phyloP scores from a whole-genome alignment of 2,797 vertebrate species.

The Halcyon chelicuti region DNA sequence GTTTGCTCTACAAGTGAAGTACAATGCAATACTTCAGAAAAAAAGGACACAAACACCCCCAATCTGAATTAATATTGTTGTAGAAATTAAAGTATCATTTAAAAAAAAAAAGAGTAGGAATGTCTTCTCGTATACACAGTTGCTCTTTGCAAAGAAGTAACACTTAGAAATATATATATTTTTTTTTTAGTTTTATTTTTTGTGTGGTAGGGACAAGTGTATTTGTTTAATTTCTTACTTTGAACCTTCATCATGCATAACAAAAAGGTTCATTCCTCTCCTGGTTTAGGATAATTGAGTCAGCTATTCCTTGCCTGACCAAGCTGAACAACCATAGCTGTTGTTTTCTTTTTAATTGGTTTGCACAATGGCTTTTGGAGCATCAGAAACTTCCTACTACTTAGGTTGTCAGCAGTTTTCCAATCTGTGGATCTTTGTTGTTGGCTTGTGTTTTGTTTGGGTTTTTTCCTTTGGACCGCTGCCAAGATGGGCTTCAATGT shows the following conservation, averaged over 20 bases:
- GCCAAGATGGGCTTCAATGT: background rate
- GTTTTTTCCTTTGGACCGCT: background rate
- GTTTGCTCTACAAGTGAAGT: background rate
- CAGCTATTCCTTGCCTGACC: slow-evolving; percentile 17
- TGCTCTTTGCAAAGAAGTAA: background rate
- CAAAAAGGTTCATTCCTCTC: background rate
- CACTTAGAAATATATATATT: background rate
- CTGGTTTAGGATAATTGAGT: background rate
- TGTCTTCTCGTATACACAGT: background rate
- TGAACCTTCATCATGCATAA: background rate
- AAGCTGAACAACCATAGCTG: slow-evolving; percentile 23
- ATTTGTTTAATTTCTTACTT: slow-evolving; percentile 13
- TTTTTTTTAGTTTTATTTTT: background rate
- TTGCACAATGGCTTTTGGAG: slow-evolving; percentile 32
- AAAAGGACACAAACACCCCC: background rate
- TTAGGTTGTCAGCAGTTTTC: slow-evolving; percentile 54
- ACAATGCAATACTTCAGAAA: background rate
- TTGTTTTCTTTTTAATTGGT: slow-evolving; percentile 26
- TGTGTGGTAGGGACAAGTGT: background rate
- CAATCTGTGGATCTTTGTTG: background rate
- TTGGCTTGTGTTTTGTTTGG: slow-evolving; percentile 6
- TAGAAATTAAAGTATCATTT: background rate
- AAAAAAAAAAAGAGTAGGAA: background rate
- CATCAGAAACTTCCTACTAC: slow-evolving; percentile 18
- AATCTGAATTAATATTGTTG: background rate